These are phyloP conservation scores for Steinernema feltiae DNA, from an alignment of 1,140 invertebrate genomes.

Conservation along the genomic window DNA sequence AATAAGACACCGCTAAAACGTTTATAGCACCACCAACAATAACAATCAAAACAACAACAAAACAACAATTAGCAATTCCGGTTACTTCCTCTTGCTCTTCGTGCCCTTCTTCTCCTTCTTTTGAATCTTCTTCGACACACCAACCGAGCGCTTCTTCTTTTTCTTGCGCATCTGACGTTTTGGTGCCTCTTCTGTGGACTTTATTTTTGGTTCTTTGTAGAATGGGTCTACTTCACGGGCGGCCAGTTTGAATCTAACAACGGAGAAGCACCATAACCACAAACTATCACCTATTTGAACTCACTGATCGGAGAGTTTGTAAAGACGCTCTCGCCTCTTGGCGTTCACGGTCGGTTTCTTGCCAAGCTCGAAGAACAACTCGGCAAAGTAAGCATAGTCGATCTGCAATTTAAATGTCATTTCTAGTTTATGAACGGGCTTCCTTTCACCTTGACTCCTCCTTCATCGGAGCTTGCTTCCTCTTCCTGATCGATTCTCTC, in stretches of 20 bases:
- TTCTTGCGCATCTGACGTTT: background rate
- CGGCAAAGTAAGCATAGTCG: conserved; percentile 47
- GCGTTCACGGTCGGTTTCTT: conserved; percentile 35
- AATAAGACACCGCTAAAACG: too few relatives aligned
- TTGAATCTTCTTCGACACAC: conserved; percentile 11
- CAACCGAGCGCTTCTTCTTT: conserved; percentile 13
- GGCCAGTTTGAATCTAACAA: conserved; percentile 38
- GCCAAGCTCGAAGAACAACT: conserved; percentile 51
- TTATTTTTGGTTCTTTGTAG: conserved; percentile 10
- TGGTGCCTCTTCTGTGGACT: too few relatives aligned
- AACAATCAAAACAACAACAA: background rate
- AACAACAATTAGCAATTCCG: background rate
- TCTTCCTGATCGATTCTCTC: conserved; percentile 35
- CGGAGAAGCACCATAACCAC: background rate
- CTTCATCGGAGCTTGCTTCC: too few relatives aligned
- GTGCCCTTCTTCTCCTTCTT: background rate
- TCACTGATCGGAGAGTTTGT: conserved; percentile 54
- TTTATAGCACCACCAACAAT: background rate
- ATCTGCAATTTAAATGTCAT: too few relatives aligned
- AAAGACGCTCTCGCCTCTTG: conserved; percentile 47
- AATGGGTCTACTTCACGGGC: conserved; percentile 35
- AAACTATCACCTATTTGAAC: conserved; percentile 38
- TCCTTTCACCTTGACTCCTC: conserved; percentile 18
- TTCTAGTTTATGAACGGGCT: too few relatives aligned
- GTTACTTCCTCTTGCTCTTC: background rate